Conservation (phyloP, 2,113 vertebrate genomes). For the Heterocephalus glaber region DNA sequence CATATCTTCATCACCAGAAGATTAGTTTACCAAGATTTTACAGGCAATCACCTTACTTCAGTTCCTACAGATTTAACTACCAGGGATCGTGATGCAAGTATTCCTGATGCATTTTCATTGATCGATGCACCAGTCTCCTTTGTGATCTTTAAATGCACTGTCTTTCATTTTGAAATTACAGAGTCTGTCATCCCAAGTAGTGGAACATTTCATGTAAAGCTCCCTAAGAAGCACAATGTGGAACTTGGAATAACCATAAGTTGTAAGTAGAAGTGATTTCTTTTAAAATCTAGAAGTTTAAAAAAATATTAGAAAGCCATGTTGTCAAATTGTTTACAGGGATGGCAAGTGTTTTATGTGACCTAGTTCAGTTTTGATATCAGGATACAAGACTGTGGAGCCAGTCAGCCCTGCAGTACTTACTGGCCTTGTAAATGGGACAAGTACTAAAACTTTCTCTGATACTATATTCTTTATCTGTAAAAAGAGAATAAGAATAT, state of each 20-base stretch:
- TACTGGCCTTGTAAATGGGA: background rate
- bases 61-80: background rate
- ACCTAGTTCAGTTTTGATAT: background rate
- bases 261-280: conserved; percentile 89
- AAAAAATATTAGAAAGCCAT: background rate
- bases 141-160: conserved; percentile 60
- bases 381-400: background rate
- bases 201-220: conserved; percentile 98
- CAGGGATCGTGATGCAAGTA: background rate
- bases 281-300: conserved; percentile 41
- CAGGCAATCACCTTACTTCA: background rate
- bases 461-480: background rate
- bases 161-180: conserved; percentile 79
- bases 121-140: background rate
- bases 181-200: conserved; percentile 99
- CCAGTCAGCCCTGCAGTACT: background rate
- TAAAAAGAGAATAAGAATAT: background rate
- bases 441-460: background rate
- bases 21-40: background rate
- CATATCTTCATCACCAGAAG: background rate
- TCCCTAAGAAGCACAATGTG: conserved; percentile 97
- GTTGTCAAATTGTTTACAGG: background rate
- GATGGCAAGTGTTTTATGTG: background rate
- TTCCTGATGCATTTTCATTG: conserved; percentile 26
- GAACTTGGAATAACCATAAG: conserved; percentile 99